Base-by-base conservation (phyloP, 1,140 invertebrate species). In the Drosophila elegans region DNA sequence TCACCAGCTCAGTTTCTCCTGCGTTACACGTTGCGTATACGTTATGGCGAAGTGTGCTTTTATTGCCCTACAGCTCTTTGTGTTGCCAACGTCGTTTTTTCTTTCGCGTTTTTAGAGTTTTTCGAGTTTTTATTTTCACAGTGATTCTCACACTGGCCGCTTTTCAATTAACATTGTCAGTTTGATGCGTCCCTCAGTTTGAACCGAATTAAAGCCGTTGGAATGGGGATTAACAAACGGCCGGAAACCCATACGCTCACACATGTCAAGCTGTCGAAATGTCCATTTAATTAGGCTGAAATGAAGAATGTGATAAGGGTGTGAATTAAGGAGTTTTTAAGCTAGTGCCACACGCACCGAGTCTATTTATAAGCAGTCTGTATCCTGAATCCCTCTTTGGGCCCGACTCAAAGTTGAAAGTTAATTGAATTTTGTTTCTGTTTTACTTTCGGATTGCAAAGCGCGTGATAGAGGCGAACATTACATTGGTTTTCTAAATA, bases 121-220 rank as follows among this genome's bases (percentile, higher is more conserved):
- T 62, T 57, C 32, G 53, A 42, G 44, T 60, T 75, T 86, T 79
- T 77, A 53, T 73, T 68, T 72, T 49, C 34, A 49, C 64, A 29
- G 51, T 32, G 29, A 32, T 32, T 32, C 29, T 32, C 29, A 32
- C 29, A 32, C 29, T 32, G 29, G 29, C 29, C 29, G 29, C 29
- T 6, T 78, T 89, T 89, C 83, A 83, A 88, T 88, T 88, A 88
- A 88, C 80, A 83, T 77, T 89, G 83, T 79, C 84, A 88, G 84
- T 59, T 73, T 76, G 75, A 61, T 51, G 63, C 52, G 57, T 48
- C 49, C 38, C 56, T 21, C 52, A 49, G 29, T 57, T 78, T 64
- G 38, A 81, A 73, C 62, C 68, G 62, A 79, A 80, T 52, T 53
- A 85, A 66, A 73, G 48, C 27, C 51, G 39, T 32, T 38, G 39